Evolutionary conservation across 2,888 invertebrate genomes (phyloP).

Genomic region (Norana najaformis): DNA sequence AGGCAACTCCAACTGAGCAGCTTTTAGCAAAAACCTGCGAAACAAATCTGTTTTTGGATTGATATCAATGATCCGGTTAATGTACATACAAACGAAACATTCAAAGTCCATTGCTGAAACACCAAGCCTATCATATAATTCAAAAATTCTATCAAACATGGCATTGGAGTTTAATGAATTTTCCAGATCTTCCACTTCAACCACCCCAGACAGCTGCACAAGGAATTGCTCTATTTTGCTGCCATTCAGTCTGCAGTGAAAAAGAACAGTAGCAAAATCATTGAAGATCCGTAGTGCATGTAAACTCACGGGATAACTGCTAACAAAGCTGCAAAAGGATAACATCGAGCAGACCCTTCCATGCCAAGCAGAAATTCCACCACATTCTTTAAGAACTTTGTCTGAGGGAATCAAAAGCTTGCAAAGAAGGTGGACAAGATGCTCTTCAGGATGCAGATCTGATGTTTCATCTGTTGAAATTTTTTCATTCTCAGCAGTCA

Average conservation of each 20-base stretch:
- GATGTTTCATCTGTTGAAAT: too few species aligned
- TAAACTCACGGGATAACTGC: neutral
- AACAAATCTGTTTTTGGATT: neutral
- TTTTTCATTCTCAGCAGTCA: too few species aligned
- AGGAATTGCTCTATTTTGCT: neutral
- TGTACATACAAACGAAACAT: constrained; percentile 9
- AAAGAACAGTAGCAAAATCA: constrained; percentile 4
- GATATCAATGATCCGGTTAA: neutral
- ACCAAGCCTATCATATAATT: neutral
- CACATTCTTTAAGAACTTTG: neutral
- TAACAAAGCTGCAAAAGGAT: neutral
- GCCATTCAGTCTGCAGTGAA: neutral
- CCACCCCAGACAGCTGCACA: neutral
- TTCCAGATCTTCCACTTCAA: neutral
- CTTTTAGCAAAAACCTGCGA: neutral
- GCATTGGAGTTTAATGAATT: neutral
- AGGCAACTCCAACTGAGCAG: neutral
- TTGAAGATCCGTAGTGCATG: neutral
- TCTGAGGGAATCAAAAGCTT: neutral
- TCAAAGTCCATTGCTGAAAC: neutral
- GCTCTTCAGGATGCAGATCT: neutral
- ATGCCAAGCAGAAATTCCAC: neutral
- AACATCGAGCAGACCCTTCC: neutral
- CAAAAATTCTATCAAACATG: neutral
- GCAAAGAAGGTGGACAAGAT: neutral